Base-by-base conservation (phyloP, 2,113 vertebrate genomes). In the Gadus chalcogrammus region DNA sequence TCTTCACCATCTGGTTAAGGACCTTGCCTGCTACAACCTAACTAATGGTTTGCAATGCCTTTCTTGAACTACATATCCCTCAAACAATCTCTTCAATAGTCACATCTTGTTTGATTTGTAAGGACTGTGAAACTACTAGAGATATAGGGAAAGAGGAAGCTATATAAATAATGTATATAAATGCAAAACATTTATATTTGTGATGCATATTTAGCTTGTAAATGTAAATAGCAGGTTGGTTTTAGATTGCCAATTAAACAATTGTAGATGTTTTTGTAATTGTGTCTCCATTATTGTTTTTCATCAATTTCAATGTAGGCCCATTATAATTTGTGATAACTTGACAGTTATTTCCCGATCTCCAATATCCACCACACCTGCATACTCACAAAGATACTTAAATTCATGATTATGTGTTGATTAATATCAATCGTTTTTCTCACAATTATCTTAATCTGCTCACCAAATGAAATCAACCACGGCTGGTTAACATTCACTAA, bases 171-270 rank as follows among this genome's bases (percentile, higher is more conserved):
- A 89, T 91, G 89, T 92, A 90, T 83, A 90, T 91, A 91, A 85
- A 89, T 85, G 84, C 88, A 86, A 90, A 86, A 85, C 71, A 81
- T 87, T 89, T 91, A 76, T 91, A 89, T 90, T 84, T 89, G 74
- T 90, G 80, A 85, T 85, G 85, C 85, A 81, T 88, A 90, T 91
- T 85, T 84, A 90, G 88, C 77, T 84, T 92, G 85, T 90, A 91
- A 90, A 92, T 93, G 92, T 93, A 93, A 90, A 93, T 93, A 93
- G 88, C 79, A 82, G 75, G 84, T 83, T 82, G 81, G 77, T 84
- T 91, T 91, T 91, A 91, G 88, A 90, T 91, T 89, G 88, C 71
- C 84, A 92, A 90, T 93, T 91, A 93, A 93, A 84, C 88, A 86
- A 91, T 87, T 89, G 67, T 88, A 91, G 82, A 89, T 82, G 84